Evolutionary conservation across 2,797 vertebrate genomes (phyloP).

Genomic region (Phrynocephalus guinanensis): DNA sequence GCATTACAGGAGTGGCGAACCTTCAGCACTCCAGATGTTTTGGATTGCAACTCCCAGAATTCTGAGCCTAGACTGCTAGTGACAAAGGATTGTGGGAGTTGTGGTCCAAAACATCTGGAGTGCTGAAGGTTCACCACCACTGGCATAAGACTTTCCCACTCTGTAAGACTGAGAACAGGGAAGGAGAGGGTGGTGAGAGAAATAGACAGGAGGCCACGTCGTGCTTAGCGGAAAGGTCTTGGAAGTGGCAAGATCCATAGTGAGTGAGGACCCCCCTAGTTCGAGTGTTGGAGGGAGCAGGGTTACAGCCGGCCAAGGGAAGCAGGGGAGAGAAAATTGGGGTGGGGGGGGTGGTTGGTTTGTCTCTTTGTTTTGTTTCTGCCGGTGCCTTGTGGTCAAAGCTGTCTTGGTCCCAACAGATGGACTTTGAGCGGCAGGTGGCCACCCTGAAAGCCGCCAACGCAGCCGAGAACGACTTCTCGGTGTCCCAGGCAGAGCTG

Average conservation of each 20-base stretch:
- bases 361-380: neutral
- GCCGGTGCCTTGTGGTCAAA: neutral
- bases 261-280: neutral
- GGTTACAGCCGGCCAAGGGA: neutral
- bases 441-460: constrained; percentile 85
- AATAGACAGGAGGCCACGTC: neutral
- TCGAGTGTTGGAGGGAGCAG: neutral
- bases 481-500: constrained; percentile 91
- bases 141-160: neutral
- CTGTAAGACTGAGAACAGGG: neutral
- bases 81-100: no score
- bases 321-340: neutral
- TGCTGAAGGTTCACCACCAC: no score
- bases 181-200: neutral
- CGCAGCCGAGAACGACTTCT: constrained; percentile 89
- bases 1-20: neutral
- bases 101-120: no score
- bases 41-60: no score
- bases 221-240: neutral
- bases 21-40: no score
- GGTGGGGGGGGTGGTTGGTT: no score
- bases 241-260: neutral
- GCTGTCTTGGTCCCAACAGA: constrained; percentile 65
- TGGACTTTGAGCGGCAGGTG: constrained; percentile 90
- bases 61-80: no score